Evolutionary conservation across 2,113 vertebrate species (phyloP).

Genomic region (Nibea coibor): DNA sequence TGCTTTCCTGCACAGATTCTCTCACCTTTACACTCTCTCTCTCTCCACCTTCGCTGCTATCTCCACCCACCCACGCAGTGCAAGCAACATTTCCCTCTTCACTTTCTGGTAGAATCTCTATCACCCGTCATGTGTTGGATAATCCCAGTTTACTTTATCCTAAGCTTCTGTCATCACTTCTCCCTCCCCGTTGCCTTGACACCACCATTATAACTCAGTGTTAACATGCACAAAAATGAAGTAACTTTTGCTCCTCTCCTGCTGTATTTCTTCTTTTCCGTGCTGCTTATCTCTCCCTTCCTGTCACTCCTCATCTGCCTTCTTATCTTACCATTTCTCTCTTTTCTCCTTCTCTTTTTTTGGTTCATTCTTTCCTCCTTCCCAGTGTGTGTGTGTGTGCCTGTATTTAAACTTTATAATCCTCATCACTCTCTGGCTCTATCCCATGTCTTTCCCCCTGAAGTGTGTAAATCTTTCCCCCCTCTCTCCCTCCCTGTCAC

Average conservation of each 20-base stretch:
- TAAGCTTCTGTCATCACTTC: slow-evolving; percentile 72
- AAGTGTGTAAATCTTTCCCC: slow-evolving; percentile 78
- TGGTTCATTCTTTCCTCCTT: slow-evolving; percentile 53
- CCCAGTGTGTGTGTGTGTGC: slow-evolving; percentile 49
- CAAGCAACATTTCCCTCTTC: slow-evolving; percentile 44
- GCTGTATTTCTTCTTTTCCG: slow-evolving; percentile 56
- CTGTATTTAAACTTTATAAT: slow-evolving; percentile 82
- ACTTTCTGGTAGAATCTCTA: slow-evolving; percentile 56
- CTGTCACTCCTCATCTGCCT: slow-evolving; percentile 15
- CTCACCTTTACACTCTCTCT: slow-evolving; percentile 49
- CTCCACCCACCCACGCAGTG: slow-evolving; percentile 37
- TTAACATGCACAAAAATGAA: slow-evolving; percentile 60
- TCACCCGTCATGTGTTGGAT: slow-evolving; percentile 70
- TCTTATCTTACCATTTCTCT: slow-evolving; percentile 66
- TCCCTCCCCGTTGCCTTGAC: slow-evolving; percentile 55
- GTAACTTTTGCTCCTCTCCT: slow-evolving; percentile 79
- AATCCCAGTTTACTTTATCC: slow-evolving; percentile 78
- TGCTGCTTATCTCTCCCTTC: background rate
- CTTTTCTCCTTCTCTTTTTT: slow-evolving; percentile 44
- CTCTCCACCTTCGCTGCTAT: slow-evolving; percentile 33
- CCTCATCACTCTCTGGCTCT: slow-evolving; percentile 77
- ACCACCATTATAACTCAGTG: slow-evolving; percentile 53
- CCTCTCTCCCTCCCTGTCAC: slow-evolving; percentile 55
- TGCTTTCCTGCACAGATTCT: slow-evolving; percentile 46
- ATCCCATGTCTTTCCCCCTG: slow-evolving; percentile 72